These are phyloP conservation scores for Thalassophryne amazonica DNA, from an alignment of 2,797 vertebrate genomes.

Conservation along the genomic window DNA sequence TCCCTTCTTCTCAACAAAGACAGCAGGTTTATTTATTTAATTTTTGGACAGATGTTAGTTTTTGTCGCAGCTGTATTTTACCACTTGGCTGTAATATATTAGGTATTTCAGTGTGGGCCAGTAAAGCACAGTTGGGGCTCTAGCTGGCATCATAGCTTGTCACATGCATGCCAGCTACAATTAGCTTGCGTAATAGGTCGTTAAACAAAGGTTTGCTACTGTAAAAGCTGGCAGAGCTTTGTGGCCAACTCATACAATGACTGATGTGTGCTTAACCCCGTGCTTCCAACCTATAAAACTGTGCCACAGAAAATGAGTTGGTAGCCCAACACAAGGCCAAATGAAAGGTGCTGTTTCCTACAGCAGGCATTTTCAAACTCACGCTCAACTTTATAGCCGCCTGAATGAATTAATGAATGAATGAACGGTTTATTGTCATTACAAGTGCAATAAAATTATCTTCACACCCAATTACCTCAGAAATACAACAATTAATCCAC, in stretches of 20 bases:
- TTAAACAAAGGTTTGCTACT: slow-evolving; percentile 31
- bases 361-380: slow-evolving; percentile 1
- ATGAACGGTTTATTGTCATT: too few relatives aligned
- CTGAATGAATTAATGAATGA: too few relatives aligned
- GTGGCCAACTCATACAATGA: slow-evolving; percentile 25
- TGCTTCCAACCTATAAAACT: slow-evolving; percentile 34
- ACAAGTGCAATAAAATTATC: too few relatives aligned
- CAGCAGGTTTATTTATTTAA: too few relatives aligned
- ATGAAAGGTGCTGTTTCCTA: slow-evolving; percentile 16
- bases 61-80: too few relatives aligned
- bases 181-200: slow-evolving; percentile 28
- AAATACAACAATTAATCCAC: too few relatives aligned
- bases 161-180: slow-evolving; percentile 16
- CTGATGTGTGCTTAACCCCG: slow-evolving; percentile 18
- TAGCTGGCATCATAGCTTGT: slow-evolving; percentile 18
- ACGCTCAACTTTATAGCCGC: neutral
- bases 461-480: too few relatives aligned
- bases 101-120: slow-evolving; percentile 10
- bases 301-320: slow-evolving; percentile 14
- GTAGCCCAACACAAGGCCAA: slow-evolving; percentile 12
- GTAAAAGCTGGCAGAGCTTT: slow-evolving; percentile 30
- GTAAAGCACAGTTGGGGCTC: slow-evolving; percentile 34
- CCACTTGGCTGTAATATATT: too few relatives aligned
- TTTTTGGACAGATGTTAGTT: too few relatives aligned
- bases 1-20: too few relatives aligned